Conservation (phyloP, 2,888 invertebrate species). For the Gerosis bhagava region DNA sequence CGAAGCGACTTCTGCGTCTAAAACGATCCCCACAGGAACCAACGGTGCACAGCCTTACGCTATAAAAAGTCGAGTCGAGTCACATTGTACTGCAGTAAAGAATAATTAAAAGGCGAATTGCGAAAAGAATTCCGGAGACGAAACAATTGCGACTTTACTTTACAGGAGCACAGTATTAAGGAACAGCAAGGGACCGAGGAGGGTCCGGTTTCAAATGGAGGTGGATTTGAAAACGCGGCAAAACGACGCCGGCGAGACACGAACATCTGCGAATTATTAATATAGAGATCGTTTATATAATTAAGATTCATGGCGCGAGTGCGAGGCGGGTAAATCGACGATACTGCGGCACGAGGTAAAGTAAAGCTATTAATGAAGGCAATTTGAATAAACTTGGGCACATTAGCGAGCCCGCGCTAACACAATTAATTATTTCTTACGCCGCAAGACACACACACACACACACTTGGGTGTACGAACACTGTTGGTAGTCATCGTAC, state of each 20-base stretch:
- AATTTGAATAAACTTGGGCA: constrained; percentile 54
- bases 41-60: background rate
- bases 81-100: constrained; percentile 12
- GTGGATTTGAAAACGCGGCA: constrained; percentile 8
- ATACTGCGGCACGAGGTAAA: constrained; percentile 28
- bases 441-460: constrained; percentile 8
- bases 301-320: constrained; percentile 27
- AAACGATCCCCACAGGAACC: constrained; percentile 1
- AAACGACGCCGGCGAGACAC: constrained; percentile 17
- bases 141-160: constrained; percentile 7
- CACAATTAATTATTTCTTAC: constrained; percentile 27
- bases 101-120: constrained; percentile 19
- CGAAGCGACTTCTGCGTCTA: too few species aligned
- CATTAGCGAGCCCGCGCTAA: constrained; percentile 33
- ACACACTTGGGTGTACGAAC: too few species aligned
- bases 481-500: too few species aligned
- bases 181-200: constrained; percentile 11
- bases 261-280: constrained; percentile 24
- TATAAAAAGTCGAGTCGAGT: constrained; percentile 4
- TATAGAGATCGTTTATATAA: constrained; percentile 23
- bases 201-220: constrained; percentile 13
- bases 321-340: constrained; percentile 23
- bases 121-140: constrained; percentile 10
- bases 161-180: constrained; percentile 14
- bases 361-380: constrained; percentile 48